Base-by-base conservation (phyloP, 92 coral and sea anemone genomes). In the Zoanthus sociatus region DNA sequence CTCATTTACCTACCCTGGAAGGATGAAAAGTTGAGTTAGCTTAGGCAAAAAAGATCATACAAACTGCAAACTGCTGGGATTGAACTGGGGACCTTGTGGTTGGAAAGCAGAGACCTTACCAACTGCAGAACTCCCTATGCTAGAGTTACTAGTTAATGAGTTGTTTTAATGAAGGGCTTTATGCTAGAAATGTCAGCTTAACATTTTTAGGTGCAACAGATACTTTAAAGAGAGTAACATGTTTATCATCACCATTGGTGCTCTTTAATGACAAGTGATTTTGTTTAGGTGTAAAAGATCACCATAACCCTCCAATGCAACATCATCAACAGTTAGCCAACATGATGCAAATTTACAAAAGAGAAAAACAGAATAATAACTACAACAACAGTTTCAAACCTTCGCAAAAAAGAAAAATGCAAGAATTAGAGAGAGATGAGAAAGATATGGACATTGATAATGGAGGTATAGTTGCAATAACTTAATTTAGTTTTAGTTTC, bases 371-470 rank as follows among this genome's bases (percentile, higher is more conserved):
- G 66, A 44, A 18, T 20, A 55, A 55, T 75, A 42, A 33, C 48
- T 15, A 30, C 4, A 63, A 26, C 51, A 73, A 58, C 82, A 76
- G n/a, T 68, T 1, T 46, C 14, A 14, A 58, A 50, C 66, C 73
- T 60, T 33, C 71, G 20, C 85, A 78, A 45, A 96, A 97, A 87
- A 90, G 96, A 78, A 88, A 79, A 64, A 55, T 88, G 73, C 58
- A 84, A 60, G 94, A 84, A 81, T 58, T 79, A 70, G 79, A 90
- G 6, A 58, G 87, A 31, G 93, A 83, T 32, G 96, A 91, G 20
- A 76, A 71, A 72, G 99, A 97, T 76, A 97, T 97, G 99, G 99
- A 97, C 2, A 83, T 97, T 21, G 99, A 94, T 20, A 93, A 90
- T 83, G 98, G 94, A 87, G 94, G 98, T 94, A 86, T 12, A 50